Evolutionary conservation across 2,113 vertebrate species (phyloP), one percentile per base, ranked within the genome.

Genomic region (Notarius quadriscutis): DNA sequence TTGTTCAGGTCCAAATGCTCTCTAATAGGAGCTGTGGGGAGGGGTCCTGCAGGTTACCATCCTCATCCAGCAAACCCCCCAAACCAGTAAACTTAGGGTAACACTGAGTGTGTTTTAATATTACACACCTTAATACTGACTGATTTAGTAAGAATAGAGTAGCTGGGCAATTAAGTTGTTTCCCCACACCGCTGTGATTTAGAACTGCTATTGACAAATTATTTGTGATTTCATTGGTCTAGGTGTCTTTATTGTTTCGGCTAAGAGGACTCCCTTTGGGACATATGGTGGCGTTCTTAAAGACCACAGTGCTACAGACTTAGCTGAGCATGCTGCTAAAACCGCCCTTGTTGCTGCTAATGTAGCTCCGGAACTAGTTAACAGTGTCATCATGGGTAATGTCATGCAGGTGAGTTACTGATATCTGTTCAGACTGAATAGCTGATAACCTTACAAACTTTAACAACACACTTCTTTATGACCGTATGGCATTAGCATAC

Each of bases 171-270:
- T 71, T 27, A 71, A 74, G 41, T 18, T 7, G 41, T 6, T 20
- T 65, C 48, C 18, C 57, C n/a, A 15, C 6, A 74, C 18, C 9
- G n/a, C 55, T 84, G 67, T 27, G 22, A 53, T 83, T 67, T 67
- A 83, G 25, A 41, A 14, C 5, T 50, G 48, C 10, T 65, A 53
- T 15, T 71, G 11, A 79, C n/a, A 63, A 75, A 85, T 78, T n/a
- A 9, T 14, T 74, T 27, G 18, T 50, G 10, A 58, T 1, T 62
- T 48, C 15, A 55, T 51, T 57, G 57, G 65, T 84, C 1, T 87
- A 99, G 98, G 97, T 94, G 96, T 99, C 9, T 99, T 98, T 92
- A 92, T 99, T 0, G 97, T 99, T 0, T 96, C 96, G 60, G 98
- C 97, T 25, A 99, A 99, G 92, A 94, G 98, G 75, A 99, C 98